Conservation (phyloP, 2,113 vertebrate species). For the Tupaia tana region DNA sequence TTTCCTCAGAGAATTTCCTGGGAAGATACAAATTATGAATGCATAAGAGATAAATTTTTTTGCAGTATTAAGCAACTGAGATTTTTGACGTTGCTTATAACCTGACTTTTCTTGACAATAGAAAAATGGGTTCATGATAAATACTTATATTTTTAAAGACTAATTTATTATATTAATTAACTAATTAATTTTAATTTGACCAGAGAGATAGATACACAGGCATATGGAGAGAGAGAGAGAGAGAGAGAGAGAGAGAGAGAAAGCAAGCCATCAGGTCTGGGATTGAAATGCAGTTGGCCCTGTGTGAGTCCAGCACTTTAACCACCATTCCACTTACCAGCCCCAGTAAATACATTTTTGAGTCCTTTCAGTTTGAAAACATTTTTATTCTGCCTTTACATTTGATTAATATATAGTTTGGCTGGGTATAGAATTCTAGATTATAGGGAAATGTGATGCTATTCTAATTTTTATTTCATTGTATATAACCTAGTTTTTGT, state of each 20-base stretch:
- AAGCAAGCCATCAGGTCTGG: too few relatives aligned
- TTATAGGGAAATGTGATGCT: background rate
- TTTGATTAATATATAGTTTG: background rate
- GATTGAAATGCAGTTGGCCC: too few relatives aligned
- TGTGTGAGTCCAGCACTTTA: too few relatives aligned
- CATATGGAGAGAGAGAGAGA: too few relatives aligned
- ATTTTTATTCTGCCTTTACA: background rate
- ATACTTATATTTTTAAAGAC: too few relatives aligned
- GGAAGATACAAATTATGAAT: background rate
- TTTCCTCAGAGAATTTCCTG: background rate
- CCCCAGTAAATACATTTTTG: background rate
- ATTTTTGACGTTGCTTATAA: background rate
- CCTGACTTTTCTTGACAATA: background rate
- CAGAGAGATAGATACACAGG: too few relatives aligned
- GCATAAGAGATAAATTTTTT: background rate
- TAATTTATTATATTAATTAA: too few relatives aligned
- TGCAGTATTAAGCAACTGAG: background rate
- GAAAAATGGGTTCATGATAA: background rate
- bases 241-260: too few relatives aligned
- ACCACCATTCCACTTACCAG: too few relatives aligned
- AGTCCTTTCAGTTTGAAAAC: conserved; percentile 4
- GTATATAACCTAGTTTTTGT: background rate
- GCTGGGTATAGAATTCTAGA: background rate
- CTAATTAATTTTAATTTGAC: too few relatives aligned
- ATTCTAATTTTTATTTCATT: background rate